A percentile compares a stretch with the other conserved stretches of the same genome.
Conservation (phyloP, 37 sponge, comb jelly and placozoan genomes). For the Haliclona indistincta region DNA sequence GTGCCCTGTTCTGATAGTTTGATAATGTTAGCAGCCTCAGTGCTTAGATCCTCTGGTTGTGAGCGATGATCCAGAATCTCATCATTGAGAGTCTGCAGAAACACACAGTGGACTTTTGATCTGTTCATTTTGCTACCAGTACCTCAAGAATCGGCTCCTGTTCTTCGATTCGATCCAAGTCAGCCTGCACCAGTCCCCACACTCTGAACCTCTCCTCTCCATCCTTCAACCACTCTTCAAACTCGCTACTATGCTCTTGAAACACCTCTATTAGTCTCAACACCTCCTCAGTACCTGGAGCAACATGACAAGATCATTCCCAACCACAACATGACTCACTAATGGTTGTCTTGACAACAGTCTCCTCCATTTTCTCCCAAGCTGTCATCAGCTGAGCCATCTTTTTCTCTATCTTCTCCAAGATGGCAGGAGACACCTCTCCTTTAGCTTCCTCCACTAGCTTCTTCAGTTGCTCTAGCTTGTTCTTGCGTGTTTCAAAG, state of each 20-base stretch:
- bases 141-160: conserved; percentile 54
- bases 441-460: background rate
- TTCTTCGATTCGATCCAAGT: conserved; percentile 40
- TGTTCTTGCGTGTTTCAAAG: background rate
- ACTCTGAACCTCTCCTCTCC: conserved; percentile 18
- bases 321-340: background rate
- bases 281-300: conserved; percentile 16
- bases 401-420: conserved; percentile 1
- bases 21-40: conserved; percentile 8
- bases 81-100: conserved; percentile 23
- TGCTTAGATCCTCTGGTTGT: background rate
- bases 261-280: conserved; percentile 14
- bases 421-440: conserved; percentile 13
- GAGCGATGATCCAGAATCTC: conserved; percentile 20
- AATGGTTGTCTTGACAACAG: background rate
- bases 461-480: conserved; percentile 2
- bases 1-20: conserved; percentile 10
- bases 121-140: background rate
- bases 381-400: conserved; percentile 9
- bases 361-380: conserved; percentile 22
- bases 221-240: conserved; percentile 33
- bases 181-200: conserved; percentile 60
- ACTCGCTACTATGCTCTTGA: background rate
- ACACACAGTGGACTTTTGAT: background rate
- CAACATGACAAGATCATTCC: background rate